phyloP scores from a whole-genome alignment of 1,140 invertebrate genomes.

The Orius insidiosus region DNA sequence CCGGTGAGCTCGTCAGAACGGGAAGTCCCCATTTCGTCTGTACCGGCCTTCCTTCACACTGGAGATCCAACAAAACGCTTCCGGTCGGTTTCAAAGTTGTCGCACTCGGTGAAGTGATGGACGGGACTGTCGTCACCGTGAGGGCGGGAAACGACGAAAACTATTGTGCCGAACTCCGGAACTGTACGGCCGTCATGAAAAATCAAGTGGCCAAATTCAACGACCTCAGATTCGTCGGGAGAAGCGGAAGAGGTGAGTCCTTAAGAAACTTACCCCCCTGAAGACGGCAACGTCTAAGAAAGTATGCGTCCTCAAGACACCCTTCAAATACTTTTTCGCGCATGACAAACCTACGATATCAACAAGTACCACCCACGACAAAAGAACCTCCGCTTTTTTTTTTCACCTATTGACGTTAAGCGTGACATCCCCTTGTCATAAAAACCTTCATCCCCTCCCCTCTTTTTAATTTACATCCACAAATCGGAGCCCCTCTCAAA shows the following conservation, averaged over 20 bases:
- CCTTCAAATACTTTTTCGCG: too few species aligned
- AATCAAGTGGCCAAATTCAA: constrained; percentile 97
- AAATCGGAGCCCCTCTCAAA: too few species aligned
- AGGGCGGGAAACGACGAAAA: constrained; percentile 96
- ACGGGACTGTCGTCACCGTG: constrained; percentile 89
- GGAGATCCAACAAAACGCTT: constrained; percentile 94
- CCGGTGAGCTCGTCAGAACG: constrained; percentile 79
- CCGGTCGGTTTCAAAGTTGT: constrained; percentile 89
- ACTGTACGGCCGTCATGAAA: constrained; percentile 88
- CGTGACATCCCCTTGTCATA: too few species aligned
- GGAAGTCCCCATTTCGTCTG: constrained; percentile 86
- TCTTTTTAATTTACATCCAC: too few species aligned
- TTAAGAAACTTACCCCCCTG: too few species aligned
- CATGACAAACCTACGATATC: too few species aligned
- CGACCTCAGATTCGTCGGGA: constrained; percentile 90
- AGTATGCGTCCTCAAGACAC: too few species aligned
- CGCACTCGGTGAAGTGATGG: constrained; percentile 76
- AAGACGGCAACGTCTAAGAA: too few species aligned
- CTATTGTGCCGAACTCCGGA: constrained; percentile 84
- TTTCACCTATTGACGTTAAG: too few species aligned
- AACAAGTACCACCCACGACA: too few species aligned
- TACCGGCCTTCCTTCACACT: constrained; percentile 80
- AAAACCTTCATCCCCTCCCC: too few species aligned
- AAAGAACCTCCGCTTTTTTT: too few species aligned
- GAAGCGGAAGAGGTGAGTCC: constrained; percentile 86